A percentile compares a stretch with the other conserved stretches of the same genome.
These are phyloP conservation scores for Connochaetes taurinus DNA, from an alignment of 2,113 vertebrate species.

Conservation along the genomic window DNA sequence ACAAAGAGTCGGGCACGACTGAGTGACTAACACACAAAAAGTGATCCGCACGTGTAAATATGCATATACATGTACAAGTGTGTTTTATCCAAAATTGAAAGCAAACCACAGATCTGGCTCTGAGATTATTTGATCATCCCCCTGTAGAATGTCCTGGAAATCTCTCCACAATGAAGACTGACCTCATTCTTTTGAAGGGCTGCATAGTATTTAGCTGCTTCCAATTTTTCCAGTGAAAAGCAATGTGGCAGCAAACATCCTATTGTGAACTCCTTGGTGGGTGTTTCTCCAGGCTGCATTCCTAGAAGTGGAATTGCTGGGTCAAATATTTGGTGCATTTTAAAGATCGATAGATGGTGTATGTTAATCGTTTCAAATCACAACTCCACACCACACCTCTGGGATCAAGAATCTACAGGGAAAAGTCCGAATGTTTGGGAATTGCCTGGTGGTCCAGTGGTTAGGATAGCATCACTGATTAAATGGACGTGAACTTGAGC, in stretches of 20 bases:
- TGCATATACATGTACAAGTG: fast-evolving
- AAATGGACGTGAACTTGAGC: not conserved
- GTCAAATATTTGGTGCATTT: not conserved
- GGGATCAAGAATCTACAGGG: not conserved
- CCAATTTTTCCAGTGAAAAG: not conserved
- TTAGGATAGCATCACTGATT: not conserved
- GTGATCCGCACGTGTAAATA: fast-evolving
- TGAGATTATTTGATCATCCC: not conserved
- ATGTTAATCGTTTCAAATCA: not conserved
- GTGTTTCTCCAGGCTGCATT: not conserved
- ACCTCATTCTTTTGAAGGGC: not conserved
- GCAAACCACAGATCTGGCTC: not conserved
- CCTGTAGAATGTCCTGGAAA: not conserved
- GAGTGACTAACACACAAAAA: not conserved
- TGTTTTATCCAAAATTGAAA: not conserved
- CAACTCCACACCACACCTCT: not conserved
- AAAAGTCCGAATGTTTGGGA: not conserved
- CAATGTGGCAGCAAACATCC: fast-evolving
- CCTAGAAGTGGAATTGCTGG: not conserved
- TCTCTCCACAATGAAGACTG: fast-evolving
- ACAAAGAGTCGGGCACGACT: not conserved
- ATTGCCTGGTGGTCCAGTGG: not conserved
- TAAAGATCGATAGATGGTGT: not conserved
- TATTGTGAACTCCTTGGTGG: fast-evolving
- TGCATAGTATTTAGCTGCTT: not conserved